A percentile compares a stretch with the other conserved stretches of the same genome.
Conservation (phyloP, 2,888 invertebrate genomes). For the Dermolepida albohirtum region DNA sequence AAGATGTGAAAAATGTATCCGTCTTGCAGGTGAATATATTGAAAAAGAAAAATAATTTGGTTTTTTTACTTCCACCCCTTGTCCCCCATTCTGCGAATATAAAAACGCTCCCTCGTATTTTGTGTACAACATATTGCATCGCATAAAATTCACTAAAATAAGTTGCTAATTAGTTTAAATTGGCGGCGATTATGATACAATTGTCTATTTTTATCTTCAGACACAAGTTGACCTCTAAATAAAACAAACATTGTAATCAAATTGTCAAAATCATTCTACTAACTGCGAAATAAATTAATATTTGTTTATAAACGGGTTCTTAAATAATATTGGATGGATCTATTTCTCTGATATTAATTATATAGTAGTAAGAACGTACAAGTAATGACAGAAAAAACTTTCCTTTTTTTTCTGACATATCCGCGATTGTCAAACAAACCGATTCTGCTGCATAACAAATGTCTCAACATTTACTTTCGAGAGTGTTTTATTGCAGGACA, state of each 20-base stretch:
- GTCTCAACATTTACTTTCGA: constrained; percentile 36
- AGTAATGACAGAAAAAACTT: constrained; percentile 24
- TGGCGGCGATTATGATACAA: constrained; percentile 5
- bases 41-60: too few species aligned
- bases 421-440: constrained; percentile 10
- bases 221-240: neutral
- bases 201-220: constrained; percentile 9
- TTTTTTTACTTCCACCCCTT: too few species aligned
- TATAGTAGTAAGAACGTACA: neutral
- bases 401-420: constrained; percentile 16
- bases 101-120: neutral
- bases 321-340: too few species aligned
- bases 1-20: too few species aligned
- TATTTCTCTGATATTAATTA: too few species aligned
- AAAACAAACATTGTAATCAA: too few species aligned
- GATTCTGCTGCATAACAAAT: constrained; percentile 29
- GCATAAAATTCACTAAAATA: constrained; percentile 15
- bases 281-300: too few species aligned
- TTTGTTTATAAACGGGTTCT: too few species aligned
- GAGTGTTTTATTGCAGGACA: constrained; percentile 38
- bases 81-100: too few species aligned
- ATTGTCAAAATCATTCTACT: too few species aligned
- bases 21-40: too few species aligned
- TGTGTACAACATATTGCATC: constrained; percentile 5
- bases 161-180: constrained; percentile 22